phyloP scores from a whole-genome alignment of 2,888 invertebrate species.

The Torymus auratus region DNA sequence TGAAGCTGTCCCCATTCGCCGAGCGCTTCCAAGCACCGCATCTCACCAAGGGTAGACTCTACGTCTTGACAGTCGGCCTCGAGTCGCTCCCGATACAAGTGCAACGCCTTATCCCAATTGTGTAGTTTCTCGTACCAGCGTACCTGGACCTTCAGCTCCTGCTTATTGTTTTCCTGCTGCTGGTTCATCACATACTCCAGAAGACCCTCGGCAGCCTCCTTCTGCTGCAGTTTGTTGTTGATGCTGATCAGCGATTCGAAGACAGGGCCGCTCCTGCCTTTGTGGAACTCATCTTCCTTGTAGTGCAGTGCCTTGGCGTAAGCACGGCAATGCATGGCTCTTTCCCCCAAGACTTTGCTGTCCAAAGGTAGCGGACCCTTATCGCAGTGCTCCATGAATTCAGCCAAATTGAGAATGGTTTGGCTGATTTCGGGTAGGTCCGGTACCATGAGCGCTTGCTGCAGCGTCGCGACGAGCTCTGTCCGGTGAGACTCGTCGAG shows the following conservation, averaged over 20 bases:
- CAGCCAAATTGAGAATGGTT: conserved; percentile 96
- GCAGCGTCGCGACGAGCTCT: conserved; percentile 90
- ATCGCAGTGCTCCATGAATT: conserved; percentile 99
- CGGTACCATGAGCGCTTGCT: conserved; percentile 93
- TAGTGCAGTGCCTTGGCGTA: conserved; percentile 92
- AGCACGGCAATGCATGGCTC: conserved; percentile 95
- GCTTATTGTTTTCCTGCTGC: conserved; percentile 72
- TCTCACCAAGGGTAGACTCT: conserved; percentile 92
- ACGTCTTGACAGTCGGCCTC: conserved; percentile 82
- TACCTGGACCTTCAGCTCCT: conserved; percentile 83
- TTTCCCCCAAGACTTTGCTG: conserved; percentile 90
- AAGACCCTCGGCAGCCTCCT: conserved; percentile 97
- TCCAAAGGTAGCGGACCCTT: conserved; percentile 95
- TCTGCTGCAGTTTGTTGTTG: conserved; percentile 98
- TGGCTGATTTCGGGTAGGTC: conserved; percentile 98
- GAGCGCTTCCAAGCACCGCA: conserved; percentile 96
- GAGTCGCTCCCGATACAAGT: conserved; percentile 89
- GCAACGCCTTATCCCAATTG: conserved; percentile 97
- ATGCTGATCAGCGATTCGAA: conserved; percentile 96
- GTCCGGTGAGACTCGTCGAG: conserved; percentile 87
- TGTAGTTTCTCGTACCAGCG: conserved; percentile 99
- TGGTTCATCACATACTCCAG: conserved; percentile 93
- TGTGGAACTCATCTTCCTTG: conserved; percentile 95
- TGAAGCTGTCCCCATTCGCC: conserved; percentile 97
- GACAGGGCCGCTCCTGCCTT: conserved; percentile 88